Conservation (phyloP, 2,797 vertebrate genomes). For the Tauraco hartlaubi region DNA sequence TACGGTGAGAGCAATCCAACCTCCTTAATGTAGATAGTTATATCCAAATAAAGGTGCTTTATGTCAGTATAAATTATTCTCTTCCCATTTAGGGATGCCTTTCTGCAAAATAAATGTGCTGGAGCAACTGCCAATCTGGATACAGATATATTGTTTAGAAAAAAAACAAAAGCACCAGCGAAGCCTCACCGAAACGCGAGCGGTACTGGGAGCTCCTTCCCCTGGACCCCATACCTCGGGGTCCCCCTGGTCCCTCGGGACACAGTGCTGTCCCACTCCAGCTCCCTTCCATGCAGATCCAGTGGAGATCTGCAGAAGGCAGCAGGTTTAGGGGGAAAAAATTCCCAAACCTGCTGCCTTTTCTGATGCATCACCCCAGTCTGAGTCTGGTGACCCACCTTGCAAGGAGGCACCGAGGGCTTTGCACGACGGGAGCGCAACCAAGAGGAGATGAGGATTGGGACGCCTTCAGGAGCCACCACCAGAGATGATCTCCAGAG, state of each 20-base stretch:
- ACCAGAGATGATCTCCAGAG: neutral
- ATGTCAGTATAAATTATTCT: slow-evolving; percentile 46
- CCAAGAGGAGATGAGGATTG: neutral
- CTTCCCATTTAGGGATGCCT: slow-evolving; percentile 53
- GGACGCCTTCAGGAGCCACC: neutral
- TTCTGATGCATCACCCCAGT: too few relatives aligned
- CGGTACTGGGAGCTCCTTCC: neutral
- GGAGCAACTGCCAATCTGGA: slow-evolving; percentile 29
- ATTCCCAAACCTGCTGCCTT: neutral
- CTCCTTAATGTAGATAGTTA: slow-evolving; percentile 52
- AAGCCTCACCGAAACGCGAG: neutral
- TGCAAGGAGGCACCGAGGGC: neutral
- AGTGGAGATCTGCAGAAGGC: neutral
- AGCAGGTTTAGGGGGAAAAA: too few relatives aligned
- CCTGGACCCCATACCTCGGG: neutral
- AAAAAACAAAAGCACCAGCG: neutral
- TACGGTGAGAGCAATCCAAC: slow-evolving; percentile 17
- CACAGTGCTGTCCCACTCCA: fast-evolving
- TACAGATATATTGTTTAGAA: neutral
- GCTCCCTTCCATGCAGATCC: neutral
- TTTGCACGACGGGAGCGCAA: fast-evolving
- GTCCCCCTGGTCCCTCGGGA: neutral
- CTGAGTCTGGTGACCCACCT: neutral
- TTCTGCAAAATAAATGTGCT: slow-evolving; percentile 19
- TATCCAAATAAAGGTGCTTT: slow-evolving; percentile 59